phyloP scores from a whole-genome alignment of 2,888 invertebrate species.

The Deroplatys truncata region DNA sequence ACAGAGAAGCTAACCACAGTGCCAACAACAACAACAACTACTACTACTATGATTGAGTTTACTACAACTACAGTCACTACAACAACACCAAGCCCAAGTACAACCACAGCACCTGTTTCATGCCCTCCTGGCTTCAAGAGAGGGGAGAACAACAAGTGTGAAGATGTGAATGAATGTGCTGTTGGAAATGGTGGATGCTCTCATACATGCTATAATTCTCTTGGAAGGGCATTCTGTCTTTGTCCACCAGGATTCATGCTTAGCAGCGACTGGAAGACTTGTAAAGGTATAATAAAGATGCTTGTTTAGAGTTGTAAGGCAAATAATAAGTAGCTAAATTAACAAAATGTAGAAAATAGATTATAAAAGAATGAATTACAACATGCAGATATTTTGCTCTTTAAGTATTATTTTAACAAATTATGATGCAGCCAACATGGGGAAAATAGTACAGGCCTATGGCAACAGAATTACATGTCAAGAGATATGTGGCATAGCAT shows the following conservation, averaged over 20 bases:
- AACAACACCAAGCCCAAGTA: background rate
- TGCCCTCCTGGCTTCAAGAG: slow-evolving; percentile 35
- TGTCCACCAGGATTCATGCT: slow-evolving; percentile 28
- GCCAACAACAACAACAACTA: background rate
- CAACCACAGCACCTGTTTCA: slow-evolving; percentile 26
- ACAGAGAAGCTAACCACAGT: background rate
- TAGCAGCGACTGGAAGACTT: slow-evolving; percentile 28
- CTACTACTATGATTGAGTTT: background rate
- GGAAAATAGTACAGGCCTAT: no score
- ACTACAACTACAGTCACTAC: background rate
- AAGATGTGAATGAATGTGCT: slow-evolving; percentile 41
- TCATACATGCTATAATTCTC: slow-evolving; percentile 47
- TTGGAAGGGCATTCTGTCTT: slow-evolving; percentile 41
- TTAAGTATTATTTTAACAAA: no score
- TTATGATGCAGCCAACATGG: no score
- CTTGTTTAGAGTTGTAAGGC: no score
- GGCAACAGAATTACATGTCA: no score
- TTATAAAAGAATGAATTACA: no score
- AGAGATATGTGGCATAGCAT: no score
- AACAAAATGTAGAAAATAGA: no score
- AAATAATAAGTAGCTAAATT: no score
- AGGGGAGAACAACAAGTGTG: slow-evolving; percentile 35
- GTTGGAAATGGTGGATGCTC: slow-evolving; percentile 42
- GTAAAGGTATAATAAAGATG: slow-evolving; percentile 18
- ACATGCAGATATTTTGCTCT: no score